A percentile compares a stretch with the other conserved stretches of the same genome.
These are phyloP conservation scores for Plumapathes pennacea DNA, from an alignment of 92 coral and sea anemone genomes.

Conservation along the genomic window DNA sequence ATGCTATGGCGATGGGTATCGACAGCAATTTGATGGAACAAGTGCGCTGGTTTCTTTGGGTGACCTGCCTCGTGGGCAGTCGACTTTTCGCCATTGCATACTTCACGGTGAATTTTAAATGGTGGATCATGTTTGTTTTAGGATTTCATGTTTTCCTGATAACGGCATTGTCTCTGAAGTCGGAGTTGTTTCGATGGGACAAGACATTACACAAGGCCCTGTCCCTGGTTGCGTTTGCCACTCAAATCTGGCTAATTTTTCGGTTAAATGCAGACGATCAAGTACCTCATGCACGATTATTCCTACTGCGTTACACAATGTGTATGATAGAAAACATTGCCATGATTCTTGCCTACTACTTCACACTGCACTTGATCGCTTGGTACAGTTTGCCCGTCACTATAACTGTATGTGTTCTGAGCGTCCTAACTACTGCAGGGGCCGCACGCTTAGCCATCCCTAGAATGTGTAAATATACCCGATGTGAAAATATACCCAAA, in stretches of 20 bases:
- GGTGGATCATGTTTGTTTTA: slow-evolving; percentile 24
- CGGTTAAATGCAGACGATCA: too few species aligned
- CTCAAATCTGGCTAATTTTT: too few species aligned
- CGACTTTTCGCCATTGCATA: slow-evolving; percentile 13
- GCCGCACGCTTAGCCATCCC: too few species aligned
- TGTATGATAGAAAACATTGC: slow-evolving; percentile 7
- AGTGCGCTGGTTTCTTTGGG: not conserved
- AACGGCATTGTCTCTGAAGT: too few species aligned
- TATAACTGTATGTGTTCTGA: slow-evolving; percentile 21
- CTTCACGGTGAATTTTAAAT: slow-evolving; percentile 16
- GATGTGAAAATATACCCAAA: too few species aligned
- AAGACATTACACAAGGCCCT: too few species aligned
- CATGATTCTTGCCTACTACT: slow-evolving; percentile 16
- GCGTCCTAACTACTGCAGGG: too few species aligned
- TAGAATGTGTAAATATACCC: too few species aligned
- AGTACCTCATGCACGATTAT: too few species aligned
- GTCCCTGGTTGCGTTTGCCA: too few species aligned
- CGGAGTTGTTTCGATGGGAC: too few species aligned
- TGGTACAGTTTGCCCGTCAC: slow-evolving; percentile 29
- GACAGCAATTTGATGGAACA: not conserved
- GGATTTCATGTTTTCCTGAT: slow-evolving; percentile 3
- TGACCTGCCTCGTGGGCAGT: slow-evolving; percentile 2
- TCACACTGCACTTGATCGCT: not conserved
- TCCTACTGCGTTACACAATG: too few species aligned
- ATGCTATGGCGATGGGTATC: not conserved